Percentiles rank a stretch among this genome's conserved stretches.
Conservation (phyloP, 1,140 invertebrate genomes). For the Pteromalus puparum region DNA sequence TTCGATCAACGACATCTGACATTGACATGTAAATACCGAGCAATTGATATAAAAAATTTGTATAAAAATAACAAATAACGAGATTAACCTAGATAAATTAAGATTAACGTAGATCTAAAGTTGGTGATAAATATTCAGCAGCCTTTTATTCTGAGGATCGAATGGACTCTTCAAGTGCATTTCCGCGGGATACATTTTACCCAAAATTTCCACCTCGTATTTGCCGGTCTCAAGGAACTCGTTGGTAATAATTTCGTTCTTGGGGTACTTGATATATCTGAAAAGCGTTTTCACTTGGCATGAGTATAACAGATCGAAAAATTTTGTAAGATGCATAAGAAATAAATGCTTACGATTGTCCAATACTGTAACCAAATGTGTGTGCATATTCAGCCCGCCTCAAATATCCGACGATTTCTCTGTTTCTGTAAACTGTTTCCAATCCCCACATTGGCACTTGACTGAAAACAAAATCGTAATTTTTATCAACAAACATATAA, state of each 20-base stretch:
- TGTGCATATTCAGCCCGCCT: conserved; percentile 88
- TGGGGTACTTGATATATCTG: conserved; percentile 77
- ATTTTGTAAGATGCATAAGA: conserved; percentile 3
- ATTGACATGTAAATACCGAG: conserved; percentile 18
- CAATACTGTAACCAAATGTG: conserved; percentile 82
- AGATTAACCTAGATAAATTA: conserved; percentile 1
- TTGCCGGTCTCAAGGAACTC: conserved; percentile 83
- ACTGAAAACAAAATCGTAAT: conserved; percentile 60
- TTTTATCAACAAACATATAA: not conserved
- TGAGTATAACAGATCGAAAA: conserved; percentile 36
- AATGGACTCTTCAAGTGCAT: conserved; percentile 86
- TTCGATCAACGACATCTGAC: not conserved
- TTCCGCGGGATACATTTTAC: conserved; percentile 81
- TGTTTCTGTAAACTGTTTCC: conserved; percentile 89
- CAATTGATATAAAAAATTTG: not conserved
- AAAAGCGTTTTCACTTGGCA: conserved; percentile 50
- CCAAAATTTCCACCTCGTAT: conserved; percentile 89
- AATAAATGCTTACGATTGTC: conserved; percentile 77
- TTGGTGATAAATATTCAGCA: conserved; percentile 59
- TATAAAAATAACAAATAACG: conserved; percentile 16
- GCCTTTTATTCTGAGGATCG: conserved; percentile 82
- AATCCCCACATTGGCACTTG: conserved; percentile 86
- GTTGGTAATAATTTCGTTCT: conserved; percentile 77
- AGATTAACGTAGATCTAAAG: not conserved
- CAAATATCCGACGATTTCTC: conserved; percentile 84